Evolutionary conservation across 2,797 vertebrate genomes (phyloP), one percentile per base, ranked within the genome.

Genomic region (Sebastes cheni): DNA sequence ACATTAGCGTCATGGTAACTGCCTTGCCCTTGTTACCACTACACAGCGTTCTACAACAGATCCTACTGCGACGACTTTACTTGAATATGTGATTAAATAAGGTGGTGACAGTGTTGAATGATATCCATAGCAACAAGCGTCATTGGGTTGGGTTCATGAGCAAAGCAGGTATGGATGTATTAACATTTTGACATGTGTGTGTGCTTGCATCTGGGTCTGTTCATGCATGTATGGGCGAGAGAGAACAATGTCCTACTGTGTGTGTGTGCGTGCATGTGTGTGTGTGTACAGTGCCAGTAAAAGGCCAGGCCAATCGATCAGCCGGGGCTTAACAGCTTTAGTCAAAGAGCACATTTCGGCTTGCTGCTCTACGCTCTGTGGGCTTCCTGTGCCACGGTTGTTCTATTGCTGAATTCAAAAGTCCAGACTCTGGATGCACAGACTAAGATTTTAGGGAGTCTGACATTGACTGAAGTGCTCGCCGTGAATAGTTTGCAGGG

Each of bases 261-360:
- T 46, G 69, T 29, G 69, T 20, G 32, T 30, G 68, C 13, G 18
- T 59, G 39, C n/a, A n/a, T 52, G 27, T 36, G 60, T 58, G 60
- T 74, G 74, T 83, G 79, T 79, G 70, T 86, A 61, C 72, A 80
- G 85, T 84, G 72, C 72, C 67, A 76, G 80, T 77, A 55, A 90
- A 92, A 91, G 86, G 88, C 89, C 90, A 90, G 79, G 67, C 82
- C 34, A 56, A 93, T 93, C 85, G 87, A 93, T 93, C 83, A 86
- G 85, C 66, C 79, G 85, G 65, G 73, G 90, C 86, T 92, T 91
- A 92, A 85, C 83, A 83, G 90, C 89, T 88, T 87, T 80, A 77
- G 84, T 91, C 83, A 89, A 86, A 91, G 88, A 89, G 83, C 86
- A 88, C 73, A 77, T 88, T 89, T 86, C 20, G 5, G 64, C 68